phyloP scores from a whole-genome alignment of 2,113 vertebrate genomes.

The Agapornis roseicollis region DNA sequence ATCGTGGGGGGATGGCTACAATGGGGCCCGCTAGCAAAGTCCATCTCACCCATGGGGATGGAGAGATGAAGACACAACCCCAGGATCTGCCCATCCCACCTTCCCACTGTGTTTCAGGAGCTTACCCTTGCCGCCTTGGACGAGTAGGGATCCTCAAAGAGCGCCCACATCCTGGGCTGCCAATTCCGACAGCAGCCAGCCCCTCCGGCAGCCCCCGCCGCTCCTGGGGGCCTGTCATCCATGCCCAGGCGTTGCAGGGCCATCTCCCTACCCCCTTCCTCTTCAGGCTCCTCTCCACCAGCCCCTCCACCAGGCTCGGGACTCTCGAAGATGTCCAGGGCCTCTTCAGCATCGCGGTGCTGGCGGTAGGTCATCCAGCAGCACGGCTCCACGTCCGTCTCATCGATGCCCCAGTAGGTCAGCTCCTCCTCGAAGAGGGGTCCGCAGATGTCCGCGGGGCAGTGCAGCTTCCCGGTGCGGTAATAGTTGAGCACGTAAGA shows the following conservation, averaged over 20 bases:
- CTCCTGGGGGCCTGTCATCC: constrained; percentile 72
- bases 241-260: constrained; percentile 83
- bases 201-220: constrained; percentile 75
- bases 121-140: constrained; percentile 94
- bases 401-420: constrained; percentile 96
- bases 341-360: constrained; percentile 95
- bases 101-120: not conserved
- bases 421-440: constrained; percentile 98
- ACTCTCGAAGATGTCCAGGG: constrained; percentile 92
- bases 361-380: constrained; percentile 99
- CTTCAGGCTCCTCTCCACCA: constrained; percentile 49
- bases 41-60: accelerated
- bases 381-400: constrained; percentile 98
- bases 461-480: constrained; percentile 97
- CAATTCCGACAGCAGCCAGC: constrained; percentile 83
- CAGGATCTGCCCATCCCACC: not conserved
- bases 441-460: constrained; percentile 95
- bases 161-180: constrained; percentile 92
- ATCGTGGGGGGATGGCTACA: not conserved
- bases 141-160: constrained; percentile 97
- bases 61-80: not conserved
- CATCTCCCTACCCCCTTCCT: constrained; percentile 74
- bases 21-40: not conserved
- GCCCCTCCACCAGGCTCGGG: constrained; percentile 83
- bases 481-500: constrained; percentile 98